A percentile compares a stretch with the other conserved stretches of the same genome.
These are phyloP conservation scores for Callaeas wilsoni DNA, from an alignment of 2,113 vertebrate species.

Conservation along the genomic window DNA sequence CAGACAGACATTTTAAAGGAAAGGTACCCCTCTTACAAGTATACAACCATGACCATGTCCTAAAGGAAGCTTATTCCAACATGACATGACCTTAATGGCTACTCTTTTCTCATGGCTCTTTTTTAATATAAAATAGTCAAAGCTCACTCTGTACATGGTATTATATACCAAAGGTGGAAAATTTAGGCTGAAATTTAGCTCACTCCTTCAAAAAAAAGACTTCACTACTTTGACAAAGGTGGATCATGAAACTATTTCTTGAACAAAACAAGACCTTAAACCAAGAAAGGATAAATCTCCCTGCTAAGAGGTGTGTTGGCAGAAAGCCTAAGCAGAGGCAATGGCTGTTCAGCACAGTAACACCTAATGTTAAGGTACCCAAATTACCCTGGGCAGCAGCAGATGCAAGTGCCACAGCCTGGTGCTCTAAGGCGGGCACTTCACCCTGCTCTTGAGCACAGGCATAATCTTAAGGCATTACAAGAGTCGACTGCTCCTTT, in stretches of 20 bases:
- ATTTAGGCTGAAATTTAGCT: background rate
- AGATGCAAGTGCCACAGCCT: background rate
- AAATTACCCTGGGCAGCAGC: background rate
- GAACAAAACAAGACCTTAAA: background rate
- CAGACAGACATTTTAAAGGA: background rate
- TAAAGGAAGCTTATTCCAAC: background rate
- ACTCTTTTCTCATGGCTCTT: background rate
- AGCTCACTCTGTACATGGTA: background rate
- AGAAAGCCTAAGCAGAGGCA: background rate
- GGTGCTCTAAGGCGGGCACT: background rate
- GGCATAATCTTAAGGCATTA: rapidly evolving
- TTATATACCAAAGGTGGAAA: background rate
- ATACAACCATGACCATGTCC: rapidly evolving
- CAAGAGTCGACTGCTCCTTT: background rate
- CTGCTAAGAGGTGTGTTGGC: background rate
- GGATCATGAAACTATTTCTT: background rate
- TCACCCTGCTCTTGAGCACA: background rate
- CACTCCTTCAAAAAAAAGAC: background rate
- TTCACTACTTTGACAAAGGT: background rate
- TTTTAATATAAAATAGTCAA: background rate
- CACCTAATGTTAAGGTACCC: too few relatives aligned
- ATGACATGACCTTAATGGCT: background rate
- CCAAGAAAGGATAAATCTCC: background rate
- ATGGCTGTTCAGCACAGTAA: background rate
- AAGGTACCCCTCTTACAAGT: background rate